Base-by-base conservation (phyloP, 2,888 invertebrate species). In the Scaptodrosophila latifasciaeformis region DNA sequence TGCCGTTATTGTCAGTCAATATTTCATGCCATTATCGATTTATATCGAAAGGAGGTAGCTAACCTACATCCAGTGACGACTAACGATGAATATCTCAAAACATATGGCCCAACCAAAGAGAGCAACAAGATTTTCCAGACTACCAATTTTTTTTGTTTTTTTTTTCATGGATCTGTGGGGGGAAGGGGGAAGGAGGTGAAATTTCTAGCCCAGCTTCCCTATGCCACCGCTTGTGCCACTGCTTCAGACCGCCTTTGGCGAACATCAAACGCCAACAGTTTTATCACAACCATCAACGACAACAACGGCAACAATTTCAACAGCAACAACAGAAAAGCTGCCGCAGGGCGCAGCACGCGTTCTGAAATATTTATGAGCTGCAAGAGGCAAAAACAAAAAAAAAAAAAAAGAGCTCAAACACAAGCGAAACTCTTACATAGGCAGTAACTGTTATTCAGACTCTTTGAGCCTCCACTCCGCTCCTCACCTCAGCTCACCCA, bases 281-380 rank as follows among this genome's bases (percentile, higher is more conserved):
- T 40, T 30, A 54, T 43, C 39, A 43, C 31, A 27, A 52, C 49
- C 45, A 48, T 39, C 34, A 54, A 48, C 43, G 13, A 15, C 39
- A 56, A 45, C 51, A 21, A 30, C 47, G 6, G 21, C 31, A 21
- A 42, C 12, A 49, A 34, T 46, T 27, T 27, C 27, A 27, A 27
- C 9, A 9, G 27, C 27, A 9, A 27, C 27, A 9, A 27, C 27
- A 9, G 5, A 6, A 53, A 47, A 47, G 15, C 35, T 15, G 70
- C 74, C 57, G 39, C 35, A 21, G 57, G 70, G 63, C 62, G 13
- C 34, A 62, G 57, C 75, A 70, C 65, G 68, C 72, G 76, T 59
- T 72, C 57, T 49, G 55, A 58, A 61, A 64, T 63, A 75, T 71
- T 76, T 76, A 71, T 76, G 67, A 76, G 70, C 52, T 62, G 56